These are phyloP conservation scores for Dryobotodes eremita DNA, from an alignment of 2,888 invertebrate genomes.

Conservation along the genomic window DNA sequence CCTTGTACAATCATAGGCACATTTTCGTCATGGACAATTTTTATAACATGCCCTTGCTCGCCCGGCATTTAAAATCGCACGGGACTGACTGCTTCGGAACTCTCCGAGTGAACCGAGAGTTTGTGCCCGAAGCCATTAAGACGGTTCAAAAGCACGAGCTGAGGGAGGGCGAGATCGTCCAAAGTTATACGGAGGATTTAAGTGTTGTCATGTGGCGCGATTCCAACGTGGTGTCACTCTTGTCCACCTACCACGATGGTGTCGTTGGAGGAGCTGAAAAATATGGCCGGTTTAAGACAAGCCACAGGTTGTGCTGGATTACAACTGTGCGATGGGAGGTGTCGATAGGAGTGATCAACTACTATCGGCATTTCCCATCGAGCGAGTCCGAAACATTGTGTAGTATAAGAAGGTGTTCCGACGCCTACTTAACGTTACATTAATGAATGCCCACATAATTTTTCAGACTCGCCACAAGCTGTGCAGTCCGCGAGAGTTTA, in stretches of 20 bases:
- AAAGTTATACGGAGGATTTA: background rate
- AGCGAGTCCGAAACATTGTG: background rate
- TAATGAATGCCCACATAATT: background rate
- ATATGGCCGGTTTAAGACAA: background rate
- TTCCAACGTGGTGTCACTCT: background rate
- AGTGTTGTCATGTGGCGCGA: slow-evolving; percentile 2
- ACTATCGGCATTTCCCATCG: slow-evolving; percentile 1
- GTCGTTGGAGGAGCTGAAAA: background rate
- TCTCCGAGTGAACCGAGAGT: background rate
- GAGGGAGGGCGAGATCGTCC: background rate
- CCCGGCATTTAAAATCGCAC: background rate
- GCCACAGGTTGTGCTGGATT: background rate
- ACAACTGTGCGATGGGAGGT: background rate
- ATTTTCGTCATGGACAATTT: background rate
- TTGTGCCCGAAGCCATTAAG: slow-evolving; percentile 1
- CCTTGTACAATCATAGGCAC: background rate
- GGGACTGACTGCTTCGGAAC: slow-evolving; percentile 1
- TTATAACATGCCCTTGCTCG: background rate
- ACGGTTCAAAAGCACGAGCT: background rate
- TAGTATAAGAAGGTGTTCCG: slow-evolving; percentile 10
- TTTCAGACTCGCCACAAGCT: background rate
- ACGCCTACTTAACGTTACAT: background rate
- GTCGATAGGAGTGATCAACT: slow-evolving; percentile 9
- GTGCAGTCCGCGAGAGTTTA: background rate
- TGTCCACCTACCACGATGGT: slow-evolving; percentile 1